A percentile compares a stretch with the other conserved stretches of the same genome.
Evolutionary conservation across 92 coral and sea anemone genomes (phyloP).

Genomic region (Paragorgia papillata): DNA sequence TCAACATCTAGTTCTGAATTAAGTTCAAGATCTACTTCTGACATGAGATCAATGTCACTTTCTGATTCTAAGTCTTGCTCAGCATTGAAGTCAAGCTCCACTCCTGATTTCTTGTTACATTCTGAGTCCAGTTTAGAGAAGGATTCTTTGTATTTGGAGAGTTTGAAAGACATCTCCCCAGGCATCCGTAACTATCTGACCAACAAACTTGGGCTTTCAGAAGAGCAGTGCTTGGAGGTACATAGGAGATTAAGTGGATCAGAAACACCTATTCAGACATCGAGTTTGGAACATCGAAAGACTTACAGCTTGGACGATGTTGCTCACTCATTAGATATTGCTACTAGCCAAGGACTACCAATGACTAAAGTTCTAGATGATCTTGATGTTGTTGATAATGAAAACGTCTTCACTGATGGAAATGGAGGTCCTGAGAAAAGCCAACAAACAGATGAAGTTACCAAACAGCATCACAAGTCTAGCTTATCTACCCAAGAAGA

Average conservation of each 20-base stretch:
- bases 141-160: neutral
- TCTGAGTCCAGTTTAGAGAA: neutral
- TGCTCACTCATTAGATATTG: slow-evolving; percentile 58
- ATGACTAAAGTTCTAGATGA: slow-evolving; percentile 64
- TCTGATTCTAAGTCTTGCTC: neutral
- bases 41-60: slow-evolving; percentile 3
- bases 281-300: slow-evolving; percentile 52
- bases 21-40: neutral
- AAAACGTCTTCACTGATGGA: neutral
- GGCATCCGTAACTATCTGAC: slow-evolving; percentile 30
- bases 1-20: neutral
- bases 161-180: slow-evolving; percentile 22
- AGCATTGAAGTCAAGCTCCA: slow-evolving; percentile 15
- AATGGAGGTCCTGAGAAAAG: neutral
- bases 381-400: slow-evolving; percentile 23
- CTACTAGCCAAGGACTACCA: slow-evolving; percentile 56
- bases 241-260: slow-evolving; percentile 10
- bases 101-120: slow-evolving; percentile 1
- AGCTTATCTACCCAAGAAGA: slow-evolving; percentile 19
- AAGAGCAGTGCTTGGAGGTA: slow-evolving; percentile 26
- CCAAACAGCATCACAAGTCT: neutral
- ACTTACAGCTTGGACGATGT: slow-evolving; percentile 81
- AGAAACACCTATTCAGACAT: neutral
- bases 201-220: slow-evolving; percentile 32
- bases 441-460: neutral